Evolutionary conservation across 35 echinoderm and acorn worm species (phyloP), one percentile per base, ranked within the genome.

Genomic region (Lytechinus variegatus): DNA sequence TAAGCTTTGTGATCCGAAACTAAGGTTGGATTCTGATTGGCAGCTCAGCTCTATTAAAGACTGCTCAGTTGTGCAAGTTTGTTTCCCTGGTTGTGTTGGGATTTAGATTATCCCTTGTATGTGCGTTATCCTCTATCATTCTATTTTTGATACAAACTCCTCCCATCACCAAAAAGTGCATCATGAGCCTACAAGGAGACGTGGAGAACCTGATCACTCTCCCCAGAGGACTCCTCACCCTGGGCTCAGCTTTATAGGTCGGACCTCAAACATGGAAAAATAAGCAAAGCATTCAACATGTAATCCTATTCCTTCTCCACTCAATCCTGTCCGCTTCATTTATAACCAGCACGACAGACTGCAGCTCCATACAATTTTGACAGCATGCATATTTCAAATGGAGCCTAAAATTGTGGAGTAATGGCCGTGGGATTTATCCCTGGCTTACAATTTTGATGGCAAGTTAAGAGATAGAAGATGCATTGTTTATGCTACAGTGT

Each of bases 201-300:
- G 29, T 52, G 88, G 28, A 90, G 88, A 90, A 90, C 52, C 88
- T 54, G 88, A 90, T 90, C 88, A 12, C 52, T 27, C 27, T 90
- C 88, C 88, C 88, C 2, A 44, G 88, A 90, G 88, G 88, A 90
- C 16, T 90, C 52, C 52, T 13, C 27, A 2, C 3, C 88, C 88
- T 21, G 3, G 27, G 52, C 52, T 90, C 33, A 54, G 88, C 88
- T 79, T 79, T 79, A 24, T 79, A 79, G 66, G 66, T 79, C 52
- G 88, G 88, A 44, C 88, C 88, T 54, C 29, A 90, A 90, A 90
- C 88, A 90, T 90, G 88, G 52, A 54, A 90, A 90, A 90, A 90
- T 90, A 90, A 90, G 88, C 88, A 90, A 54, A 90, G 88, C 88
- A 90, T 90, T 90, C 66, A 90, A 44, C 29, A 54, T 90, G 88